These are phyloP conservation scores for Thrips palmi DNA, from an alignment of 1,140 invertebrate species.

Conservation along the genomic window DNA sequence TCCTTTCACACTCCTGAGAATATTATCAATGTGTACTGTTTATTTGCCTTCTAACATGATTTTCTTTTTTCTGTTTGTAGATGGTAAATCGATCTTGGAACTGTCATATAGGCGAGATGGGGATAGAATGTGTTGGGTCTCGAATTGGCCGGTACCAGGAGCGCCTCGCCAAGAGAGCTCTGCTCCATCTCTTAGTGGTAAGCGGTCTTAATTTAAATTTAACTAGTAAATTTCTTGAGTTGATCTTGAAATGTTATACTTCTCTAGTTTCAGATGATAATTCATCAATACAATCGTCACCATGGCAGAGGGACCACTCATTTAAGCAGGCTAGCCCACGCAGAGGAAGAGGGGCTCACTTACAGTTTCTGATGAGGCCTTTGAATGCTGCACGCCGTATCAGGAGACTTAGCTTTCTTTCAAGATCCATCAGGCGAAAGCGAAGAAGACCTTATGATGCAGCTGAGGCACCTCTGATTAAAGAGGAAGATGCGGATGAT, in stretches of 20 bases:
- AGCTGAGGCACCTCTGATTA: too few species aligned
- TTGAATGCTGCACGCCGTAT: too few species aligned
- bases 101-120: slow-evolving; percentile 61
- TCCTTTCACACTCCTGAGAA: too few species aligned
- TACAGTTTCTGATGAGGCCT: too few species aligned
- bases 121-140: slow-evolving; percentile 65
- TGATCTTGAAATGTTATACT: too few species aligned
- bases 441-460: too few species aligned
- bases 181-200: slow-evolving; percentile 37
- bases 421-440: too few species aligned
- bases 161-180: slow-evolving; percentile 41
- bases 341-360: slow-evolving; percentile 2
- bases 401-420: too few species aligned
- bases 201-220: slow-evolving; percentile 16
- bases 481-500: too few species aligned
- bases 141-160: slow-evolving; percentile 57
- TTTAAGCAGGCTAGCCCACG: slow-evolving; percentile 62
- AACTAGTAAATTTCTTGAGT: not conserved
- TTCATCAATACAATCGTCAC: slow-evolving; percentile 70
- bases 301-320: slow-evolving; percentile 69
- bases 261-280: slow-evolving; percentile 66
- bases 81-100: slow-evolving; percentile 78
- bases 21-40: not conserved
- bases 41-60: too few species aligned
- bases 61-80: slow-evolving; percentile 17